Base-by-base conservation (phyloP, 2,113 vertebrate species). In the Thryonomys swinderianus region DNA sequence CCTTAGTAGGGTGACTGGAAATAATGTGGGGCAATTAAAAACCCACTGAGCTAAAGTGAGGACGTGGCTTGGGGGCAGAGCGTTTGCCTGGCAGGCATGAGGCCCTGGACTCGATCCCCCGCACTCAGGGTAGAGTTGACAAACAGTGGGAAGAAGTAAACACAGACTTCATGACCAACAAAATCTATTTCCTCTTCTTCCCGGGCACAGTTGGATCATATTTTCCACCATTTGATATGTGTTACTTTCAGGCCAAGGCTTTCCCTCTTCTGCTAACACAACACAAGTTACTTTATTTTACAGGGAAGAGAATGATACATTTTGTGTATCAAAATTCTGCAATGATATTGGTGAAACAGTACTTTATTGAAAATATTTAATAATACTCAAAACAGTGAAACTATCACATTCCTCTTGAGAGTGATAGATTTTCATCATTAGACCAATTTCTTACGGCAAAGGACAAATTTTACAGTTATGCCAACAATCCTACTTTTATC, bases 281-380 rank as follows among this genome's bases (percentile, higher is more conserved):
- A 62, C 14, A 42, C 79, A 85, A 71, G 53, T 30, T 53, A 82
- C 37, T 90, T 79, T 67, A 67, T 84, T 48, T 95, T 76, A 76
- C 1, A 81, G 30, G 18, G 37, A 80, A 40, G 79, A 7, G 79
- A 95, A 79, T 67, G 20, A 51, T 37, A 25, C 27, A 81, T 59
- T 95, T 71, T 73, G 17, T 88, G 25, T 40, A 88, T n/a, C 59
- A 85, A 80, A 53, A 69, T 81, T 80, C 51, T 88, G 74, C 51
- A 83, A 82, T 57, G 42, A 59, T 55, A 66, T 7, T 69, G 32
- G 51, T 55, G 32, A 96, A 95, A 83, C 16, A 61, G 40, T 51
- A 16, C 61, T 62, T n/a, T n/a, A n/a, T n/a, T n/a, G 61, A 62
- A 64, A 64, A 64, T 32, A 37, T 61, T 59, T 57, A 57, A 57